Evolutionary conservation across 2,797 vertebrate genomes (phyloP), one percentile per base, ranked within the genome.

Genomic region (Gallinago nigripennis): DNA sequence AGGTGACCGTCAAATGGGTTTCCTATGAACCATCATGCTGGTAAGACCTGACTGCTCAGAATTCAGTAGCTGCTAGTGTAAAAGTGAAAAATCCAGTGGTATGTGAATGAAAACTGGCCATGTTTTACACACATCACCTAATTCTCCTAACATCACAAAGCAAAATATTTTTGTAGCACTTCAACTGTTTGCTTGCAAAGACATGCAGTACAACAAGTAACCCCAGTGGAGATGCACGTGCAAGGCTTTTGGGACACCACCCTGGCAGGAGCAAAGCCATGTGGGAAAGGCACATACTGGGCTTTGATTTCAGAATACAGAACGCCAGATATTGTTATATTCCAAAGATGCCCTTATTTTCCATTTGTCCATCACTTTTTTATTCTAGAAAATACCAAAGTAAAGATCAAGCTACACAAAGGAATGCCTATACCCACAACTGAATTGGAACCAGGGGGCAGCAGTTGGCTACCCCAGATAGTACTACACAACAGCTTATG

Each of bases 151-250:
- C 30, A 64, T 53, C n/a, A 53, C 13, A 69, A 84, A 77, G 4
- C 45, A 5, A 79, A 66, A 60, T 17, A 33, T 58, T 86, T 90
- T 39, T 78, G 51, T 46, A 66, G 43, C 31, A 25, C 27, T 85
- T 63, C 28, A 35, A 53, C 15, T 25, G 45, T 45, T 35, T 54
- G 64, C 57, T 63, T 41, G 41, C 60, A 77, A 63, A 70, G 46
- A 65, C 13, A 21, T 21, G 37, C 51, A 51, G 53, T 37, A 28
- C 18, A 77, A 9, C 12, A 35, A 82, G 46, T 7, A 15, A 70
- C 39, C 50, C 39, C 64, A 54, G 23, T 28, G 21, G 16, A 8
- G 16, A 25, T 0, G 31, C 0, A 0, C 27, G 30, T 9, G 21
- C 35, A 71, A 58, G 39, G 35, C 31, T 87, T 31, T 71, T 25